Base-by-base conservation (phyloP, 2,113 vertebrate species). In the Pseudorectes ferrugineus region DNA sequence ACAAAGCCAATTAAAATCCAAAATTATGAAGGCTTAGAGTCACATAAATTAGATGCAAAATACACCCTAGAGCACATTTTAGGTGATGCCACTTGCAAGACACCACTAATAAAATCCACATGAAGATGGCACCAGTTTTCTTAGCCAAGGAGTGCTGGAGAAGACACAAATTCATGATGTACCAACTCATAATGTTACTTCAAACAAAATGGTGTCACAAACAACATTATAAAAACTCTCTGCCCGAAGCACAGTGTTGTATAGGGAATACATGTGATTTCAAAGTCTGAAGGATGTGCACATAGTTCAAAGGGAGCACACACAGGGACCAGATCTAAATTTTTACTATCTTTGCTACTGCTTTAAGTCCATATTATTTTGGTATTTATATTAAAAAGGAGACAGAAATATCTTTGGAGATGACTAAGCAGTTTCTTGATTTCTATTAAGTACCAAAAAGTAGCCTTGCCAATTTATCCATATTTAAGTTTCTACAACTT, bases 401-500 rank as follows among this genome's bases (percentile, higher is more conserved):
- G 89, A 77, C 43, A 95, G 43, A 89, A 94, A 85, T 93, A 28
- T 49, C 62, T 89, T 67, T 85, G 87, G 93, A 96, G 93, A 97
- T 98, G 97, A 98, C 98, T 97, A 98, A 98, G 97, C 97, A 97
- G 90, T 96, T 97, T 90, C 68, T 94, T 45, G 25, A 84, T 82
- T 94, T 96, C 80, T 87, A 73, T 95, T 96, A 97, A 97, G 93
- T 26, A 95, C 91, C 87, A 95, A 92, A 96, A 97, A 92, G 14
- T 24, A 91, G 52, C 63, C 61, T 80, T 97, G 97, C 95, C 96
- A 97, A 94, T 97, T 95, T 97, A 94, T 94, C 96, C 95, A 96
- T 97, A 98, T 97, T 97, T 96, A 96, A 97, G 73, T 96, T 98
- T 97, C 97, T 98, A 92, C 81, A 94, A 81, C 94, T 95, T 96